Percentiles rank a stretch among this genome's conserved stretches.
These are phyloP conservation scores for Stomorhina lunata DNA, from an alignment of 2,888 invertebrate genomes.

Conservation along the genomic window DNA sequence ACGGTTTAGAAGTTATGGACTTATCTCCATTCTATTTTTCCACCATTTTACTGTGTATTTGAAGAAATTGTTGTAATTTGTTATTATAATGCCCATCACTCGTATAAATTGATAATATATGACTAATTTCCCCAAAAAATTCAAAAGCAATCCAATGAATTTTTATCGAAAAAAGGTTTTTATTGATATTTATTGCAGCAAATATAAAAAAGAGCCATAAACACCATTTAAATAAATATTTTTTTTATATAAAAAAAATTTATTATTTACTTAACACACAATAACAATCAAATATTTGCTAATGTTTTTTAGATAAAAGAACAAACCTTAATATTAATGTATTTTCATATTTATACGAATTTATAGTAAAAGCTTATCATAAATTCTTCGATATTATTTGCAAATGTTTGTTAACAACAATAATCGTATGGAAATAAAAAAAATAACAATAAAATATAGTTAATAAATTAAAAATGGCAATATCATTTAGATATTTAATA, in stretches of 20 bases:
- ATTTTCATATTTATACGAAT: not conserved
- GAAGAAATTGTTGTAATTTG: too few relatives aligned
- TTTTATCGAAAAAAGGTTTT: not conserved
- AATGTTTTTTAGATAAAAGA: not conserved
- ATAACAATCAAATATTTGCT: not conserved
- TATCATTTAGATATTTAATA: conserved; percentile 14
- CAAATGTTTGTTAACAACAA: not conserved
- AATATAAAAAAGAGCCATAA: not conserved
- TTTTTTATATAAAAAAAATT: not conserved
- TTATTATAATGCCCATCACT: too few relatives aligned
- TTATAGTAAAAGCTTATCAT: conserved; percentile 2
- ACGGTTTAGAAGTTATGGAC: too few relatives aligned
- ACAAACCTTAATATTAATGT: not conserved
- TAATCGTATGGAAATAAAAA: not conserved
- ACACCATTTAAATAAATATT: not conserved
- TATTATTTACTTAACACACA: not conserved
- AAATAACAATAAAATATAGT: not conserved
- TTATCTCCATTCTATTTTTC: too few relatives aligned
- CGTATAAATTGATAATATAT: too few relatives aligned
- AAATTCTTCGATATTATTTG: not conserved
- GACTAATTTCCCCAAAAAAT: too few relatives aligned
- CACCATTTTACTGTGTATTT: too few relatives aligned
- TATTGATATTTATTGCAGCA: not conserved
- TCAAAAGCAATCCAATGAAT: too few relatives aligned
- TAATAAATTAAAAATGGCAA: conserved; percentile 25